These are phyloP conservation scores for Brachyrhaphis roseni DNA, from an alignment of 2,797 vertebrate genomes.

Conservation along the genomic window DNA sequence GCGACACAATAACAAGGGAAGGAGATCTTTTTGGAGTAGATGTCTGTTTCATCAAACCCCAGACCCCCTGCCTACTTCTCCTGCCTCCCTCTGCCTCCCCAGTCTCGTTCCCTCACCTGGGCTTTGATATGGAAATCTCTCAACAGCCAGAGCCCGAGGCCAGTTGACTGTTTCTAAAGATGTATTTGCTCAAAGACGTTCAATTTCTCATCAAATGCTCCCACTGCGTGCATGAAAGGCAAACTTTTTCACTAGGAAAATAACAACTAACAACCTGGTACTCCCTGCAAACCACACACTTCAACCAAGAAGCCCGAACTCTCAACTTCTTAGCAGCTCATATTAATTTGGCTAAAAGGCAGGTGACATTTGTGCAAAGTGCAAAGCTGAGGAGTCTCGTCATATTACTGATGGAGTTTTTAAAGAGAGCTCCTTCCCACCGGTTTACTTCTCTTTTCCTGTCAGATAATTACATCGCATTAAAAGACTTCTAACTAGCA, in stretches of 20 bases:
- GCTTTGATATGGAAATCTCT: conserved; percentile 83
- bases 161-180: conserved; percentile 77
- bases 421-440: conserved; percentile 17
- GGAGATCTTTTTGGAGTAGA: conserved; percentile 60
- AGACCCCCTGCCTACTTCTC: conserved; percentile 30
- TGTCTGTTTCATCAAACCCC: conserved; percentile 63
- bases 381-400: conserved; percentile 16
- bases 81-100: conserved; percentile 39
- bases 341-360: conserved; percentile 46
- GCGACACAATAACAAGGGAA: conserved; percentile 67
- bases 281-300: conserved; percentile 41
- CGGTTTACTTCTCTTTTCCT: conserved; percentile 27
- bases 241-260: conserved; percentile 66
- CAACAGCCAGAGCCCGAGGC: conserved; percentile 69
- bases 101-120: conserved; percentile 74
- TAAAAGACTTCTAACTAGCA: conserved; percentile 20
- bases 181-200: conserved; percentile 75
- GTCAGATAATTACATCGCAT: conserved; percentile 34
- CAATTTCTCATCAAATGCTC: conserved; percentile 79
- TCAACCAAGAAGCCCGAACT: conserved; percentile 44
- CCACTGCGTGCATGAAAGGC: conserved; percentile 68
- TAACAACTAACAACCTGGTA: conserved; percentile 66
- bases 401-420: conserved; percentile 28
- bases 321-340: conserved; percentile 44
- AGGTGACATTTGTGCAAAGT: conserved; percentile 40